phyloP scores from a whole-genome alignment of 2,797 vertebrate species.

The Botia almorhae region DNA sequence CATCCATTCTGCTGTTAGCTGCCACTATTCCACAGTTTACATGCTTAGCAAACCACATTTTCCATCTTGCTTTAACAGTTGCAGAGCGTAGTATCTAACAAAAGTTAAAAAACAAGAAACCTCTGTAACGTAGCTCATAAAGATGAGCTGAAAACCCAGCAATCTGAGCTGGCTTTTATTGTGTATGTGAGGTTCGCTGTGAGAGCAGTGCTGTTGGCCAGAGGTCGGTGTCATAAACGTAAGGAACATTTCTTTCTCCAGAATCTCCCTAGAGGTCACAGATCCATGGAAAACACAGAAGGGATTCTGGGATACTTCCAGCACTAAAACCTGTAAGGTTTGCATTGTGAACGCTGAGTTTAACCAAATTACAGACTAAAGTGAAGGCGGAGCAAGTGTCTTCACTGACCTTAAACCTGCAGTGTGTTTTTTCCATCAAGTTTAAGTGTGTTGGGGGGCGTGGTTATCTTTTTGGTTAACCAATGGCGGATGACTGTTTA shows the following conservation, averaged over 20 bases:
- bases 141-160: conserved; percentile 40
- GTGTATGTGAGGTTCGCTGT: conserved; percentile 40
- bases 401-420: background rate
- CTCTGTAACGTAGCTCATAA: conserved; percentile 44
- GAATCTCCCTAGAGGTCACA: conserved; percentile 49
- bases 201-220: conserved; percentile 53
- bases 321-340: conserved; percentile 19
- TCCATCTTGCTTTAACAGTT: conserved; percentile 15
- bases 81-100: background rate
- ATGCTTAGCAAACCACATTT: conserved; percentile 11
- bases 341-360: conserved; percentile 40
- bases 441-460: background rate
- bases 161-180: conserved; percentile 49
- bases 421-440: background rate
- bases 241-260: conserved; percentile 57
- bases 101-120: conserved; percentile 17
- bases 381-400: background rate
- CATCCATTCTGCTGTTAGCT: background rate
- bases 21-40: background rate
- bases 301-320: conserved; percentile 48
- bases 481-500: background rate
- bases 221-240: conserved; percentile 51
- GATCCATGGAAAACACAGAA: conserved; percentile 58
- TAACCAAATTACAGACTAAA: conserved; percentile 40
- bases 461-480: background rate